Evolutionary conservation across 1,140 invertebrate genomes (phyloP).

Genomic region (Idris sp.): DNA sequence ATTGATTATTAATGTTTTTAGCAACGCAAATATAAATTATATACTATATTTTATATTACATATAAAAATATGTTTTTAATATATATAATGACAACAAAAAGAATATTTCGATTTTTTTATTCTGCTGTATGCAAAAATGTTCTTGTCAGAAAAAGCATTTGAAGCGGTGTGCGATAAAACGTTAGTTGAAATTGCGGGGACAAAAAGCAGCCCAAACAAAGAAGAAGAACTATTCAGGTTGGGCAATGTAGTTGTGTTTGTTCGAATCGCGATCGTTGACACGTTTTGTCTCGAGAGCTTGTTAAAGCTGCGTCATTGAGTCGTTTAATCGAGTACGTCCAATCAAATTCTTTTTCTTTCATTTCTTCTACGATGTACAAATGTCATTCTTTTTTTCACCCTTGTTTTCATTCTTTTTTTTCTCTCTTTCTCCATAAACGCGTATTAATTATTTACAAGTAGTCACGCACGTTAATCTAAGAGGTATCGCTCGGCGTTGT

Average conservation of each 20-base stretch:
- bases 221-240: conserved; percentile 41
- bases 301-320: conserved; percentile 60
- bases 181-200: conserved; percentile 15
- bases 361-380: conserved; percentile 2
- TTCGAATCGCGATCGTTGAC: conserved; percentile 55
- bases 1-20: too few species aligned
- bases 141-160: conserved; percentile 16
- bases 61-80: too few species aligned
- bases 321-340: conserved; percentile 53
- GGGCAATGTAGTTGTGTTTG: conserved; percentile 19
- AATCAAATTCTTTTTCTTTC: conserved; percentile 18
- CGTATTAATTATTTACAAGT: conserved; percentile 53
- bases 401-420: conserved; percentile 1
- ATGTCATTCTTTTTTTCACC: conserved; percentile 14
- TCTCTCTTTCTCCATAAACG: conserved; percentile 17
- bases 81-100: too few species aligned
- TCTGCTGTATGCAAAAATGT: conserved; percentile 3
- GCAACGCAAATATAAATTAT: too few species aligned
- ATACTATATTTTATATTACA: too few species aligned
- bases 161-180: conserved; percentile 33
- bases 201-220: conserved; percentile 50
- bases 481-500: conserved; percentile 13
- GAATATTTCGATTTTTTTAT: too few species aligned
- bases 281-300: conserved; percentile 55
- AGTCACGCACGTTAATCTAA: conserved; percentile 44